Percentiles rank a stretch among this genome's conserved stretches.
These are phyloP conservation scores for Phylloscopus collybita DNA, from an alignment of 2,797 vertebrate genomes.

Conservation along the genomic window DNA sequence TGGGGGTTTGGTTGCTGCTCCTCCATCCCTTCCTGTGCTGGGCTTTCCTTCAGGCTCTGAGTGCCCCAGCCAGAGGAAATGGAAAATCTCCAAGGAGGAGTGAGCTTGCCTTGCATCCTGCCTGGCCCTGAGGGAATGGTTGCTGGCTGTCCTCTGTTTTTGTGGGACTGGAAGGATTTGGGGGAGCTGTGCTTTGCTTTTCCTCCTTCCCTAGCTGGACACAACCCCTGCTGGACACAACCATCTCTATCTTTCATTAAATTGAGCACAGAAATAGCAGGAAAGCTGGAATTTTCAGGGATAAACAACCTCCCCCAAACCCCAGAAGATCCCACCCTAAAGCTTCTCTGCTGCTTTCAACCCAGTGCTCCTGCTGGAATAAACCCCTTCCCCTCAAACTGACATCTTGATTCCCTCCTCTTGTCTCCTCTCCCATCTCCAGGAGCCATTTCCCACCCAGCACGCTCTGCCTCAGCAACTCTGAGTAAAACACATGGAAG, in stretches of 20 bases:
- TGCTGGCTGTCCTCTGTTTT: rapidly evolving
- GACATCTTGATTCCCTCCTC: not conserved
- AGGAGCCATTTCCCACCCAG: slow-evolving; percentile 39
- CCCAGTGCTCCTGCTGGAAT: rapidly evolving
- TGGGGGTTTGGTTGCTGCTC: not conserved
- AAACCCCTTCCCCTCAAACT: not conserved
- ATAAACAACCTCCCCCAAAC: not conserved
- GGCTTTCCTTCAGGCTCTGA: not conserved
- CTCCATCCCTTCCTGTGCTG: not conserved
- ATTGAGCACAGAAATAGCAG: not conserved
- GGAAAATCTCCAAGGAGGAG: rapidly evolving
- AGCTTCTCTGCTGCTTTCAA: not conserved
- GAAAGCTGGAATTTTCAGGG: not conserved
- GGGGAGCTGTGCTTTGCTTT: not conserved
- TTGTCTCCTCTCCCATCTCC: not conserved
- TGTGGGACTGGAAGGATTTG: not conserved
- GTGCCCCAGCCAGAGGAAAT: not conserved
- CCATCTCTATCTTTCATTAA: not conserved
- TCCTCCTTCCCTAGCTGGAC: too few species aligned
- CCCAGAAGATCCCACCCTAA: not conserved
- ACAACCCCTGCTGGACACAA: not conserved
- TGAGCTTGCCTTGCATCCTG: not conserved
- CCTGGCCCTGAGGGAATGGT: not conserved
- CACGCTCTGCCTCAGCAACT: slow-evolving; percentile 70
- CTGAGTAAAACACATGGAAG: slow-evolving; percentile 64